Evolutionary conservation across 2,797 vertebrate genomes (phyloP).

Genomic region (Eupleurogrammus muticus): DNA sequence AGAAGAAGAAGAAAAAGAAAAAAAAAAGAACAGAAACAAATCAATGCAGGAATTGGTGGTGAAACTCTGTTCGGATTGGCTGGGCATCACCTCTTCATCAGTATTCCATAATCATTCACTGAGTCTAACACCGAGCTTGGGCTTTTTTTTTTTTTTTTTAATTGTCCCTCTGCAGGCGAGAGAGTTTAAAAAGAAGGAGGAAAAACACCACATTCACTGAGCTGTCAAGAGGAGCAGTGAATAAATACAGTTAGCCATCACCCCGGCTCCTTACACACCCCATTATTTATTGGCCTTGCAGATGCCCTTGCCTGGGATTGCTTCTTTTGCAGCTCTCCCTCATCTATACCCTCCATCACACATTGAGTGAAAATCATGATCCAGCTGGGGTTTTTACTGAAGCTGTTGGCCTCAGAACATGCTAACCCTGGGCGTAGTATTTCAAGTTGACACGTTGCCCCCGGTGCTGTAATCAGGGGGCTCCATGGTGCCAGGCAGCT

Average conservation of each 20-base stretch:
- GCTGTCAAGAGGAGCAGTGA: conserved; percentile 59
- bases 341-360: conserved; percentile 42
- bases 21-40: conserved; percentile 55
- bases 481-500: conserved; percentile 59
- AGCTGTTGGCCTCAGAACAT: conserved; percentile 55
- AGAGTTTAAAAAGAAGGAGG: conserved; percentile 53
- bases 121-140: conserved; percentile 45
- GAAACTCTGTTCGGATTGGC: conserved; percentile 53
- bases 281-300: conserved; percentile 68
- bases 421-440: conserved; percentile 54
- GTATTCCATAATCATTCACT: conserved; percentile 69
- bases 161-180: conserved; percentile 72
- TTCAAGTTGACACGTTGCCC: conserved; percentile 61
- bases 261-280: conserved; percentile 44
- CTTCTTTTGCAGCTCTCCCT: conserved; percentile 52
- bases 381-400: conserved; percentile 59
- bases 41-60: conserved; percentile 55
- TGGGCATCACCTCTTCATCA: conserved; percentile 71
- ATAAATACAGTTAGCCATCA: conserved; percentile 67
- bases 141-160: conserved; percentile 67
- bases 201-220: conserved; percentile 58
- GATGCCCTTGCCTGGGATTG: conserved; percentile 61
- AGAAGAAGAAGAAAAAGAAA: background rate
- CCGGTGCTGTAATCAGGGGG: conserved; percentile 60
- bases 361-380: conserved; percentile 51